A percentile compares a stretch with the other conserved stretches of the same genome.
phyloP scores from a whole-genome alignment of 1,140 invertebrate genomes.

The Lordiphosa mommai region DNA sequence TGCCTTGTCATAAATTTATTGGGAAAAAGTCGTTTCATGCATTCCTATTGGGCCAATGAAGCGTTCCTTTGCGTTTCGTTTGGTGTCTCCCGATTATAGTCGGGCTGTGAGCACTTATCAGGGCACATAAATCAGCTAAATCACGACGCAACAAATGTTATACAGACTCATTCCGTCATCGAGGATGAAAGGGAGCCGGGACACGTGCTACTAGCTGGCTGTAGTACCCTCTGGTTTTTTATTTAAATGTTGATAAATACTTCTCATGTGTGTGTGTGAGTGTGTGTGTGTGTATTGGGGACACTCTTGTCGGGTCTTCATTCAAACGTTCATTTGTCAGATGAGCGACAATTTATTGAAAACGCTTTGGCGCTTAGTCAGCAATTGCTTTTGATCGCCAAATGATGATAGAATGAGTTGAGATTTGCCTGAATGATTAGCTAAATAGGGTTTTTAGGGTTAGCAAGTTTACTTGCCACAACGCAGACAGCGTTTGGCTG shows the following conservation, averaged over 20 bases:
- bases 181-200: background rate
- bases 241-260: conserved; percentile 36
- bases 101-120: conserved; percentile 43
- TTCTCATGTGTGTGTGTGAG: conserved; percentile 12
- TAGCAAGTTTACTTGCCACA: background rate
- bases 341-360: conserved; percentile 58
- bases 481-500: background rate
- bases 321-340: conserved; percentile 50
- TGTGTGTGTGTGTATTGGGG: conserved; percentile 7
- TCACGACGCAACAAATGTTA: conserved; percentile 66
- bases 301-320: conserved; percentile 28
- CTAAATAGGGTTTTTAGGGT: conserved; percentile 3
- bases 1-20: conserved; percentile 43
- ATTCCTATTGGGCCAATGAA: conserved; percentile 50
- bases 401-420: conserved; percentile 4
- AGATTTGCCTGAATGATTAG: conserved; percentile 9
- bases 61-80: conserved; percentile 5
- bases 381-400: conserved; percentile 31
- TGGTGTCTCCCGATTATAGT: background rate
- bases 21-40: conserved; percentile 20
- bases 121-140: conserved; percentile 66
- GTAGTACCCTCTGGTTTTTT: conserved; percentile 12
- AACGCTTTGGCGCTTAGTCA: conserved; percentile 38
- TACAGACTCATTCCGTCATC: conserved; percentile 36
- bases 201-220: conserved; percentile 8